These are phyloP conservation scores for Syrmaticus mikado DNA, from an alignment of 2,113 vertebrate genomes.

Conservation along the genomic window DNA sequence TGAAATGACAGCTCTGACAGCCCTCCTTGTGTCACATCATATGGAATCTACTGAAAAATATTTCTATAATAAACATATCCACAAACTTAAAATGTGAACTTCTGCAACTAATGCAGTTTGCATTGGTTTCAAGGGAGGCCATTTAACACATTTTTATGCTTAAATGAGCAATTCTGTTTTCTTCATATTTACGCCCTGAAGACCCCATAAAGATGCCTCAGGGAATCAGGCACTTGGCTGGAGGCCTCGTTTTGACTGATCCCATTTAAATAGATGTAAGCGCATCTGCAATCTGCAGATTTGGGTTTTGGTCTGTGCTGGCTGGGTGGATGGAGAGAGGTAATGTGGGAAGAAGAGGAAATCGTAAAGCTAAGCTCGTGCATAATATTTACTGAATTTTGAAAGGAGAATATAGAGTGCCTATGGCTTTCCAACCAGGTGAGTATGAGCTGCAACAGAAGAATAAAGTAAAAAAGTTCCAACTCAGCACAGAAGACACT, in stretches of 20 bases:
- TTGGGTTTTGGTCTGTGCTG: constrained; percentile 3
- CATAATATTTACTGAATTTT: not conserved
- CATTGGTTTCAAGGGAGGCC: constrained; percentile 43
- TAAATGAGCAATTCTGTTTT: constrained; percentile 68
- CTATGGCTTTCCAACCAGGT: not conserved
- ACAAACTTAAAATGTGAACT: constrained; percentile 64
- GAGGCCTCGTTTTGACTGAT: constrained; percentile 22
- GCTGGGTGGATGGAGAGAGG: not conserved
- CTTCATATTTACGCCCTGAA: constrained; percentile 19
- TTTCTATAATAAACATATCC: constrained; percentile 68
- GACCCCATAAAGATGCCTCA: constrained; percentile 50
- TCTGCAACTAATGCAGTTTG: constrained; percentile 57
- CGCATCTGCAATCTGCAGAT: constrained; percentile 1
- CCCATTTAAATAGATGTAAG: constrained; percentile 21
- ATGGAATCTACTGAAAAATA: constrained; percentile 67
- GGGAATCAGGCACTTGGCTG: constrained; percentile 28
- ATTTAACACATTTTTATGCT: constrained; percentile 32
- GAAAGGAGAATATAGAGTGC: not conserved
- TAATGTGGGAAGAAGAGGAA: not conserved
- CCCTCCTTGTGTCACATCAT: constrained; percentile 70
- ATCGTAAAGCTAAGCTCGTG: not conserved
- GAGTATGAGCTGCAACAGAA: not conserved
- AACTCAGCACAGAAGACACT: not conserved
- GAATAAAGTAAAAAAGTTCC: not conserved
- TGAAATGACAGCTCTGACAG: constrained; percentile 70